Conservation (phyloP, 1,140 invertebrate genomes). For the Grapholita molesta region DNA sequence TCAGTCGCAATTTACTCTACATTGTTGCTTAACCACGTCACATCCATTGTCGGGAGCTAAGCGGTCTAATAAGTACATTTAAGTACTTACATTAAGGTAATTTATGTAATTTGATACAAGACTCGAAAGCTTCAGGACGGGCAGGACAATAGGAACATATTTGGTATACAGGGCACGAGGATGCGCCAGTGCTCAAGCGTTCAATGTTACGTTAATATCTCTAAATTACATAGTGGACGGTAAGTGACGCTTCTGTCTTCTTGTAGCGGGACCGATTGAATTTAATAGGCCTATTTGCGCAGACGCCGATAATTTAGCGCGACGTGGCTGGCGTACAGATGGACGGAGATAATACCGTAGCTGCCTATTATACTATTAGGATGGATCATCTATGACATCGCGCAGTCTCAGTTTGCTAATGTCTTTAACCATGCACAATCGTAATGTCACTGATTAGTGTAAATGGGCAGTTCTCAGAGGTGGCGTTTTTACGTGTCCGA, state of each 20-base stretch:
- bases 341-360: slow-evolving; percentile 15
- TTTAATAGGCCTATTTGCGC: slow-evolving; percentile 58
- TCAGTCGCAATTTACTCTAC: not conserved
- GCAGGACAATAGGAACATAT: slow-evolving; percentile 28
- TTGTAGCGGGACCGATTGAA: slow-evolving; percentile 43
- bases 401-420: not conserved
- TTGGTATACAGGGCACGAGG: slow-evolving; percentile 42
- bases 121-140: not conserved
- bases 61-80: not conserved
- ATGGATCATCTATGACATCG: not conserved
- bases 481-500: too few relatives aligned
- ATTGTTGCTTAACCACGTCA: not conserved
- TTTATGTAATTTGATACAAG: slow-evolving; percentile 1
- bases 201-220: slow-evolving; percentile 44
- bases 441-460: not conserved
- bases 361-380: slow-evolving; percentile 3
- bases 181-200: not conserved
- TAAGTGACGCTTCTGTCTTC: slow-evolving; percentile 50
- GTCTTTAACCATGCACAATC: not conserved
- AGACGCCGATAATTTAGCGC: slow-evolving; percentile 44
- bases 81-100: not conserved
- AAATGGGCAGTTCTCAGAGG: too few relatives aligned
- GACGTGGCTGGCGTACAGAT: slow-evolving; percentile 39
- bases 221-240: slow-evolving; percentile 50
- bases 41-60: not conserved